Evolutionary conservation across 1,140 invertebrate species (phyloP).

Genomic region (Drosophila baimaii): DNA sequence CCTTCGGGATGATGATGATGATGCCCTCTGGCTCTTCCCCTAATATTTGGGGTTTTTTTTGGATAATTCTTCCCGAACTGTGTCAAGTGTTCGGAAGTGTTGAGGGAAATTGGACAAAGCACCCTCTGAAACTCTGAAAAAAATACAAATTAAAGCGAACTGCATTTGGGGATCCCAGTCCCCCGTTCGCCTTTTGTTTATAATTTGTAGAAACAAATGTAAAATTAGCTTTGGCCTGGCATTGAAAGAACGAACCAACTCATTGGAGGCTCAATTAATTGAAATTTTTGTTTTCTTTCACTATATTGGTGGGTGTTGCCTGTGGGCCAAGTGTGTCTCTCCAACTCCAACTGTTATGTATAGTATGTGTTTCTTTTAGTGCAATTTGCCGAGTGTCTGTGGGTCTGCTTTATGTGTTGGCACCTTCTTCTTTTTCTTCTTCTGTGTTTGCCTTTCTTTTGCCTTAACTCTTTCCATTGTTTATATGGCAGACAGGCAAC

Average conservation of each 20-base stretch:
- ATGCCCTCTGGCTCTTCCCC: constrained; percentile 7
- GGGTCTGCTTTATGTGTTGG: constrained; percentile 5
- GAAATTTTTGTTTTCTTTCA: constrained; percentile 24
- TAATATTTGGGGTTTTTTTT: background rate
- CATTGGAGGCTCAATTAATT: constrained; percentile 10
- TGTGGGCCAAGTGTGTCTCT: constrained; percentile 2
- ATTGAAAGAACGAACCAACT: constrained; percentile 13
- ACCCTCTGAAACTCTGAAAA: constrained; percentile 3
- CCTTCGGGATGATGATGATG: background rate
- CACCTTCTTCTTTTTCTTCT: background rate
- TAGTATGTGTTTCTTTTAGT: constrained; percentile 1
- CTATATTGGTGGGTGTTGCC: background rate
- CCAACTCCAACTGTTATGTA: background rate
- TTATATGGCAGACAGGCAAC: constrained; percentile 23
- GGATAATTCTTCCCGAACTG: constrained; percentile 7
- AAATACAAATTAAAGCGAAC: constrained; percentile 16
- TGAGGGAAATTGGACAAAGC: constrained; percentile 45
- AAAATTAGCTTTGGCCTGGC: constrained; percentile 29
- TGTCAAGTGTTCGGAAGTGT: constrained; percentile 51
- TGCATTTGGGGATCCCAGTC: background rate
- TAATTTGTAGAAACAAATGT: constrained; percentile 24
- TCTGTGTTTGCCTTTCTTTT: constrained; percentile 9
- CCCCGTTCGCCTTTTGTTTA: constrained; percentile 29
- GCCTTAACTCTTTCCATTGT: constrained; percentile 21
- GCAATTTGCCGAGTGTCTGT: constrained; percentile 6